Evolutionary conservation across 2,797 vertebrate genomes (phyloP).

Genomic region (Apodemus agrarius): DNA sequence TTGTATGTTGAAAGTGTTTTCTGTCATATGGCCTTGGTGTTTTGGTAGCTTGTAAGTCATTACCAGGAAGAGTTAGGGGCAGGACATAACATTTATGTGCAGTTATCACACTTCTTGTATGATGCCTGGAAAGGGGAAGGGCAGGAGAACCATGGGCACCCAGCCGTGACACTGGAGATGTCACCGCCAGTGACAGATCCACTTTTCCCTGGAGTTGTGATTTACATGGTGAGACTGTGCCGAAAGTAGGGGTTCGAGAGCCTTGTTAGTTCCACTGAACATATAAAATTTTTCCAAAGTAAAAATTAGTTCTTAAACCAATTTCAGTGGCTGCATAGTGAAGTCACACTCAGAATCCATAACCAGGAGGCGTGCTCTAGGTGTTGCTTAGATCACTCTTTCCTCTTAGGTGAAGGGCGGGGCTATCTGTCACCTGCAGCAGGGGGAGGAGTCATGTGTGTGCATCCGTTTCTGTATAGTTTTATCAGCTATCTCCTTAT

Average conservation of each 20-base stretch:
- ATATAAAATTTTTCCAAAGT: not conserved
- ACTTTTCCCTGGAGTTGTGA: not conserved
- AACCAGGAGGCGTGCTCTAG: rapidly evolving
- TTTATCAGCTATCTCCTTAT: not conserved
- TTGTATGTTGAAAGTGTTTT: not conserved
- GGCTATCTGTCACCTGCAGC: rapidly evolving
- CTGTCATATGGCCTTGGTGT: not conserved
- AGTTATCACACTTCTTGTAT: not conserved
- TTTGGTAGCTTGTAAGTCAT: not conserved
- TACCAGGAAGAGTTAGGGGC: not conserved
- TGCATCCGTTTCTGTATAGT: too few relatives aligned
- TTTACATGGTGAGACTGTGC: not conserved
- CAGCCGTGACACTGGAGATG: not conserved
- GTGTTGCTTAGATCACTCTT: rapidly evolving
- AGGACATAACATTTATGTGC: not conserved
- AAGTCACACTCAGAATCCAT: rapidly evolving
- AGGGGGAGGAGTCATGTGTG: rapidly evolving
- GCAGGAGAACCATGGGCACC: not conserved
- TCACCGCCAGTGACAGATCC: rapidly evolving
- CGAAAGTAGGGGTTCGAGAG: not conserved
- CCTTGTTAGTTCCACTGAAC: not conserved
- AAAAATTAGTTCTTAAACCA: not conserved
- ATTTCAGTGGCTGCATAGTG: not conserved
- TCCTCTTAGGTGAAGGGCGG: not conserved
- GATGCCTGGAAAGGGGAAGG: not conserved